Conservation (phyloP, 2,797 vertebrate species). For the Leptatherina wallacei region DNA sequence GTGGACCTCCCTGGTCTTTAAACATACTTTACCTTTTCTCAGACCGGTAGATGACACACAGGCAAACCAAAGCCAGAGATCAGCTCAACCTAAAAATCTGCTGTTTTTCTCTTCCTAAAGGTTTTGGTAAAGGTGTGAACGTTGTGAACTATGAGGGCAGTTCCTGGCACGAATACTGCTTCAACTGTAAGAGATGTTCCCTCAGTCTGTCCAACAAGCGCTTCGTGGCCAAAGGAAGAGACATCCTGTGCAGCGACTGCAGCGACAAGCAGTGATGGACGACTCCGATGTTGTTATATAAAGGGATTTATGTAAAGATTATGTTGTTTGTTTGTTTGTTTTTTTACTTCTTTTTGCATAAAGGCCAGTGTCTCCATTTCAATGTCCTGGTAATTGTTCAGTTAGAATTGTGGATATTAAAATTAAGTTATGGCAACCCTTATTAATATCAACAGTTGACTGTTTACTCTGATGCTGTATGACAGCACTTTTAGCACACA, state of each 20-base stretch:
- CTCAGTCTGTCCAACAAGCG: conserved; percentile 92
- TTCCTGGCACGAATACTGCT: conserved; percentile 98
- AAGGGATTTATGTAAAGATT: background rate
- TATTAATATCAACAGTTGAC: background rate
- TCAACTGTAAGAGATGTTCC: conserved; percentile 96
- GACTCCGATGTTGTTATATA: background rate
- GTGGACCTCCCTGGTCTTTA: background rate
- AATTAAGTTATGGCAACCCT: too few relatives aligned
- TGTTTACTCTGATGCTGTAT: conserved; percentile 9
- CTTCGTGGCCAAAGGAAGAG: conserved; percentile 87
- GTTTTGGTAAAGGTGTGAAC: conserved; percentile 95
- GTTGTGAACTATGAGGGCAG: conserved; percentile 95
- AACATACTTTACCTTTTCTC: background rate
- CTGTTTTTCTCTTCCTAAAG: conserved; percentile 67
- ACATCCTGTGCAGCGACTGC: conserved; percentile 93
- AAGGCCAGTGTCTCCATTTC: conserved; percentile 10
- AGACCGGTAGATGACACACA: background rate
- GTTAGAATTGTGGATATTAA: background rate
- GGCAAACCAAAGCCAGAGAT: background rate
- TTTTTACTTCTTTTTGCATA: background rate
- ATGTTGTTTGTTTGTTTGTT: too few relatives aligned
- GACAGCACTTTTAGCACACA: background rate
- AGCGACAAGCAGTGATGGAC: conserved; percentile 87
- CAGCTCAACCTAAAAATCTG: background rate
- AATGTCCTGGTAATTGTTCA: conserved; percentile 1